These are phyloP conservation scores for Periplaneta americana DNA, from an alignment of 1,140 invertebrate species.

Conservation along the genomic window DNA sequence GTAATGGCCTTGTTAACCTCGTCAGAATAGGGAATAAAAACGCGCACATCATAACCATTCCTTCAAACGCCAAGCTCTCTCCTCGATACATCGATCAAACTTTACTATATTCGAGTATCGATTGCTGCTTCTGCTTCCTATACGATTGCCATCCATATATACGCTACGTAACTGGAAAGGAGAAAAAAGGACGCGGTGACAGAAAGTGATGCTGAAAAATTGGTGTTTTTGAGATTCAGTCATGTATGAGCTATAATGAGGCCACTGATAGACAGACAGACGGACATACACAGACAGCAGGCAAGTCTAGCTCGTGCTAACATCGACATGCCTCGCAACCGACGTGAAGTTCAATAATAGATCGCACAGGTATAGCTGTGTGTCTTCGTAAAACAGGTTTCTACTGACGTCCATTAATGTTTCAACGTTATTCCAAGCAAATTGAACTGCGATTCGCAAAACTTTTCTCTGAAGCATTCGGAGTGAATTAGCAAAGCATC, in stretches of 20 bases:
- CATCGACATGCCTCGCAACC: neutral
- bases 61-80: neutral
- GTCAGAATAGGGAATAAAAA: neutral
- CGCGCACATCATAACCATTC: neutral
- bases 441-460: no score
- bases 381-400: neutral
- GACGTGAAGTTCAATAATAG: neutral
- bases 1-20: neutral
- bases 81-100: neutral
- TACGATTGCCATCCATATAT: neutral
- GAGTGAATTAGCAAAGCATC: no score
- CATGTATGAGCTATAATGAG: neutral
- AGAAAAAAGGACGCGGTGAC: neutral
- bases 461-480: neutral
- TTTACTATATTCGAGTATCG: neutral
- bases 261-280: neutral
- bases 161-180: neutral
- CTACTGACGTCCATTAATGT: neutral
- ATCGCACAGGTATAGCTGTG: neutral
- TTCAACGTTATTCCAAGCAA: no score
- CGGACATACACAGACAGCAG: neutral
- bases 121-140: neutral
- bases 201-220: neutral
- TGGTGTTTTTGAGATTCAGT: neutral
- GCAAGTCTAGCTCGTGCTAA: no score